These are phyloP conservation scores for Drosophila histrio DNA, from an alignment of 2,888 invertebrate species.

Conservation along the genomic window DNA sequence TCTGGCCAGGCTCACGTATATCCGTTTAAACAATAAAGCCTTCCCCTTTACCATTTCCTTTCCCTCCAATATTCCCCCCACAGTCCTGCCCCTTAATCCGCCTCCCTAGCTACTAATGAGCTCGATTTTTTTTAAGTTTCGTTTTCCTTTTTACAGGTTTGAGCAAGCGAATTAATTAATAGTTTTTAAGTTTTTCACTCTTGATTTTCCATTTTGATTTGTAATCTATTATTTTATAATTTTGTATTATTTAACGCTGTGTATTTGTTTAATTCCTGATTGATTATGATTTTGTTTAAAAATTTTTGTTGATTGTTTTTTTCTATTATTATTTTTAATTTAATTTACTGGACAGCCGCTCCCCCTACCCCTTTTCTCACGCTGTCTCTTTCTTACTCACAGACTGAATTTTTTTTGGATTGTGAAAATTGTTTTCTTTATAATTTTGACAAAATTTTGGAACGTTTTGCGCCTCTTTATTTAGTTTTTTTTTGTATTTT, in stretches of 20 bases:
- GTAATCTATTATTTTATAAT: conserved; percentile 34
- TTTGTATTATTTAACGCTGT: conserved; percentile 34
- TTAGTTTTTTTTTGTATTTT: conserved; percentile 33
- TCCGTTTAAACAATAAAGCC: conserved; percentile 77
- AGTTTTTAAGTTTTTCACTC: conserved; percentile 39
- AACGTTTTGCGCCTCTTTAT: conserved; percentile 37
- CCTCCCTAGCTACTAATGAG: conserved; percentile 24
- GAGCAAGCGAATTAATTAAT: conserved; percentile 39
- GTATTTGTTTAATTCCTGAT: conserved; percentile 43
- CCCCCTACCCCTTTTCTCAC: conserved; percentile 6
- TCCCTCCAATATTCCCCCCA: not conserved
- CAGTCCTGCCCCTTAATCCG: not conserved
- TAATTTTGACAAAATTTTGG: conserved; percentile 25
- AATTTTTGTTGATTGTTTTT: conserved; percentile 19
- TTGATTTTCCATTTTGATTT: conserved; percentile 56
- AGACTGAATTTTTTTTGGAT: conserved; percentile 25
- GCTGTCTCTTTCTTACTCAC: conserved; percentile 17
- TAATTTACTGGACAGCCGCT: conserved; percentile 26
- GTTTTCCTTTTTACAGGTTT: conserved; percentile 72
- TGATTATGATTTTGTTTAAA: conserved; percentile 47
- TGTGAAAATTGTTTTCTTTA: conserved; percentile 11
- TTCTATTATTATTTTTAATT: conserved; percentile 1
- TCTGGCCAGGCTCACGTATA: conserved; percentile 83
- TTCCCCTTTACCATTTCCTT: not conserved
- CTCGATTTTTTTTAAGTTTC: conserved; percentile 58